These are phyloP conservation scores for Leptopilina myrica DNA, from an alignment of 2,888 invertebrate genomes.

Conservation along the genomic window DNA sequence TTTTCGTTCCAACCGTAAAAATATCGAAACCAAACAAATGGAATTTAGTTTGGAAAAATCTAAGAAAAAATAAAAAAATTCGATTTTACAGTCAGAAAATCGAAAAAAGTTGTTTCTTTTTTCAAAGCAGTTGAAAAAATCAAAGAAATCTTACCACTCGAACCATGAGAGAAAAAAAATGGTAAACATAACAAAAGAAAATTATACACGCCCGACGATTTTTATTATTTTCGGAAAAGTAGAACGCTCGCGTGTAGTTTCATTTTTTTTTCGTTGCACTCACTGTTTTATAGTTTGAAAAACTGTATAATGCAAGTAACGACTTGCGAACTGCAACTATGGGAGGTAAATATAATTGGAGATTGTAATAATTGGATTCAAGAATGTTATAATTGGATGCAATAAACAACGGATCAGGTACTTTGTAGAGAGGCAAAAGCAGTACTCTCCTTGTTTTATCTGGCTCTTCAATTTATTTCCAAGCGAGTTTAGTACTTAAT, in stretches of 20 bases:
- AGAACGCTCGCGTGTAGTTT: not conserved
- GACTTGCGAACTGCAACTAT: constrained; percentile 10
- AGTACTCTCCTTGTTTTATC: constrained; percentile 28
- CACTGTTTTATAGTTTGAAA: constrained; percentile 3
- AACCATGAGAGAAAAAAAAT: not conserved
- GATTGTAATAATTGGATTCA: constrained; percentile 32
- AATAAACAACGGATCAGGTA: constrained; percentile 24
- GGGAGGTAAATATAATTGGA: constrained; percentile 23
- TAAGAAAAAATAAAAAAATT: too few relatives aligned
- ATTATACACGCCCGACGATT: not conserved
- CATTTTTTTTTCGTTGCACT: not conserved
- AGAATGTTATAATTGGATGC: constrained; percentile 33
- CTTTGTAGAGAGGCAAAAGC: constrained; percentile 4
- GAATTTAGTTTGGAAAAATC: too few relatives aligned
- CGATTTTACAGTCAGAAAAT: too few relatives aligned
- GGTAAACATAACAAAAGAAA: not conserved
- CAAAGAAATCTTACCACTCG: too few relatives aligned
- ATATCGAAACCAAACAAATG: too few relatives aligned
- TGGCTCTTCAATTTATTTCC: constrained; percentile 33
- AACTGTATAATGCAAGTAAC: not conserved
- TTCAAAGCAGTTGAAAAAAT: too few relatives aligned
- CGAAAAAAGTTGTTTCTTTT: too few relatives aligned
- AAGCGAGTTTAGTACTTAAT: constrained; percentile 19
- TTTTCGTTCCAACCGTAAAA: too few relatives aligned
- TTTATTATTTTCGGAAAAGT: not conserved